A percentile compares a stretch with the other conserved stretches of the same genome.
Evolutionary conservation across 1,140 invertebrate genomes (phyloP).

Genomic region (Micrasema longulum): DNA sequence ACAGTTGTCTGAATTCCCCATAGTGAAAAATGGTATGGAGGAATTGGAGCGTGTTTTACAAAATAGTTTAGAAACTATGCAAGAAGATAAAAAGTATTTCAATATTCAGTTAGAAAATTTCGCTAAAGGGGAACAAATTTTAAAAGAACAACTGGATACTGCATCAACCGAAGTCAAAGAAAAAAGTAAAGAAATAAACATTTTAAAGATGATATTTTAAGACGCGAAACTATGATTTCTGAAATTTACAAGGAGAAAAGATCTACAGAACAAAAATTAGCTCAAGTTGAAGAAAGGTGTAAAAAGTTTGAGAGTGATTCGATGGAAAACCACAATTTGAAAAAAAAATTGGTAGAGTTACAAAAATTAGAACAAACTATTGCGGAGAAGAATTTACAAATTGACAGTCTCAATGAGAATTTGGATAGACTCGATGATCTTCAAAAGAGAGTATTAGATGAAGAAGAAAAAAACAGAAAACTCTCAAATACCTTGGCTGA

Average conservation of each 20-base stretch:
- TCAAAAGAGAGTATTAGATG: constrained; percentile 63
- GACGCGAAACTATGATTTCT: constrained; percentile 72
- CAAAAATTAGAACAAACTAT: constrained; percentile 63
- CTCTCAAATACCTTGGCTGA: constrained; percentile 61
- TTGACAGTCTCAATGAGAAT: constrained; percentile 67
- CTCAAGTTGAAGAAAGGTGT: constrained; percentile 62
- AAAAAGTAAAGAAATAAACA: constrained; percentile 69
- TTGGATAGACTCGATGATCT: constrained; percentile 64
- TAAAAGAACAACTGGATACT: constrained; percentile 70
- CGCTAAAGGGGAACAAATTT: constrained; percentile 67
- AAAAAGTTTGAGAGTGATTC: constrained; percentile 62
- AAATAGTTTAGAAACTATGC: constrained; percentile 68
- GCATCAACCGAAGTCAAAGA: constrained; percentile 69
- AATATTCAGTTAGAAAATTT: constrained; percentile 69
- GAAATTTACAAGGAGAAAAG: constrained; percentile 71
- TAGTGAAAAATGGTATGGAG: constrained; percentile 70
- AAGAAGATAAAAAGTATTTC: constrained; percentile 71
- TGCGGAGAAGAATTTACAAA: constrained; percentile 67
- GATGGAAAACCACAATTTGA: constrained; percentile 61
- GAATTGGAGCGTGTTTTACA: constrained; percentile 68
- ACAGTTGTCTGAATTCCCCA: constrained; percentile 67
- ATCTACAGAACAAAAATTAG: constrained; percentile 64
- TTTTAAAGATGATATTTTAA: constrained; percentile 70
- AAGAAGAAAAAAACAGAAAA: constrained; percentile 63
- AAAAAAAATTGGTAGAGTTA: constrained; percentile 61